Conservation (phyloP, 2,888 invertebrate genomes). For the Conops quadrifasciatus region DNA sequence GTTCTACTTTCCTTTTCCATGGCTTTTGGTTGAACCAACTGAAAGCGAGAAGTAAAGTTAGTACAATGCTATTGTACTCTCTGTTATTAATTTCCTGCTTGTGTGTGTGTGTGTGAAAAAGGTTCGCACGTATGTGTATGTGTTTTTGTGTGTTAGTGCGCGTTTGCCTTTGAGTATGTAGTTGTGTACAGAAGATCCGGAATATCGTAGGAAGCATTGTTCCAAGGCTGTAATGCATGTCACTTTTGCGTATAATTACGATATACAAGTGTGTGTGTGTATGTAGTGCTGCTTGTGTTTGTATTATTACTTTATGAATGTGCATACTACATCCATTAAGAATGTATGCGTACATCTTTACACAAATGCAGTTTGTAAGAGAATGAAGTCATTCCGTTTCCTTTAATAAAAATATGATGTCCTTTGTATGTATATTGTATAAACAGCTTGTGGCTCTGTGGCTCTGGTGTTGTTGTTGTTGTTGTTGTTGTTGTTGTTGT, state of each 20-base stretch:
- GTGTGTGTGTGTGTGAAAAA: not conserved
- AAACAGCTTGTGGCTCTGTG: too few relatives aligned
- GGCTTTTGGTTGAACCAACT: not conserved
- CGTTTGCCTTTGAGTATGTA: too few relatives aligned
- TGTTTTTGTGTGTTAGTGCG: not conserved
- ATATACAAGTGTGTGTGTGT: too few relatives aligned
- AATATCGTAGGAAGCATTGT: too few relatives aligned
- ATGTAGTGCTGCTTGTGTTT: too few relatives aligned
- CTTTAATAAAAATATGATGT: not conserved
- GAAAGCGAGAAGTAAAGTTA: not conserved
- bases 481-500: not conserved
- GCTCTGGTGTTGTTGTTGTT: too few relatives aligned
- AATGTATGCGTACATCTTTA: too few relatives aligned
- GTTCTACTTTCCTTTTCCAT: not conserved
- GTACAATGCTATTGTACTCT: conserved; percentile 4
- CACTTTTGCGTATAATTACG: too few relatives aligned
- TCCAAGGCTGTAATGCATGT: too few relatives aligned
- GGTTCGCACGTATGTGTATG: not conserved
- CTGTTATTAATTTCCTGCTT: conserved; percentile 21
- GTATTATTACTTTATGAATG: too few relatives aligned
- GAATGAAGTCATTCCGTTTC: conserved; percentile 17
- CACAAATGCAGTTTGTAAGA: not conserved
- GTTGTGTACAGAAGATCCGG: not conserved
- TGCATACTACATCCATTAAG: too few relatives aligned
- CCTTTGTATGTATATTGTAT: too few relatives aligned